Evolutionary conservation across 2,888 invertebrate genomes (phyloP), one percentile per base, ranked within the genome.

Genomic region (Hemicrepidius hirtus): DNA sequence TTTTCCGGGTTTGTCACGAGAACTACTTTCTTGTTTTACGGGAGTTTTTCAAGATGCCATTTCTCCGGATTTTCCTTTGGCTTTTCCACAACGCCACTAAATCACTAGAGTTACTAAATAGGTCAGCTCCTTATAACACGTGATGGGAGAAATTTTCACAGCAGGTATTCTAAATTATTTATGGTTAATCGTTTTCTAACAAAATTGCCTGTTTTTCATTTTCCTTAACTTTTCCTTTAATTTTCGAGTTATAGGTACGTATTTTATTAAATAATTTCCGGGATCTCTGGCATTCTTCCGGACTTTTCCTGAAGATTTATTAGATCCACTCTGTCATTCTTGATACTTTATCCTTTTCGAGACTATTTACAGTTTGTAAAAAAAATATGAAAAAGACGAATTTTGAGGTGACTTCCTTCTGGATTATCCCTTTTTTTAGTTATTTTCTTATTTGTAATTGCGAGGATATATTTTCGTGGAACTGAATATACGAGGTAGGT

Each of bases 201-300:
- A 10, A 10, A 10, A 6, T 13, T 40, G 1, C 9, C 12, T 20
- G 21, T 24, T 60, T 41, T 60, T 41, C n/a, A 16, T 41, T 13
- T 60, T 41, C 40, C 18, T 9, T 37, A 37, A 32, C 24, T 65
- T 50, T 50, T 53, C 40, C 28, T 28, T 13, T 53, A 53, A 53
- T 53, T 46, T 46, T 46, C 4, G 28, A 28, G 53, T 53, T 28
- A 28, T 10, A 13, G 7, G 53, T 21, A 18, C 13, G 20, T 37
- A 37, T 37, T 57, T 57, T 57, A 57, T 57, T 66, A 66, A 66
- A 66, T 53, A 37, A 66, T 66, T 66, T 66, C 66, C 40, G 44
- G 21, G 55, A 13, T 46, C 21, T 32, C 32, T 16, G 44, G 32
- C 18, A 53, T 55, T 57, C 40, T 66, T 66, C 66, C 66, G 57